phyloP scores from a whole-genome alignment of 2,888 invertebrate species.

The Drosophila phalerata region DNA sequence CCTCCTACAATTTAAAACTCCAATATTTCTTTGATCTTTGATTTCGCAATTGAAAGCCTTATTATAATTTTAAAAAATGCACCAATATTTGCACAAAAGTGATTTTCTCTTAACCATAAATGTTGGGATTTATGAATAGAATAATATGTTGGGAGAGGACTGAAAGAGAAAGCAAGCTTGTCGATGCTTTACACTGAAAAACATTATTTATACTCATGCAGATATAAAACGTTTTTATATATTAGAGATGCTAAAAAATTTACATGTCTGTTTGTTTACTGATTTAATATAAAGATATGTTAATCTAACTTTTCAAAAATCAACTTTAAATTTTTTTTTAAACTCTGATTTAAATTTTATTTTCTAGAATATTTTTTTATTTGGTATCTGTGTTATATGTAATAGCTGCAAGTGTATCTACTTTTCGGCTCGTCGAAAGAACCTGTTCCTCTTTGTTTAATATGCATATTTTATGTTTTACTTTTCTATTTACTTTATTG shows the following conservation, averaged over 20 bases:
- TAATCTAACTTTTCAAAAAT: too few relatives aligned
- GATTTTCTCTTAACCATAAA: background rate
- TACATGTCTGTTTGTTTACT: too few relatives aligned
- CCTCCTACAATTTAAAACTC: conserved; percentile 4
- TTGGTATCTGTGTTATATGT: background rate
- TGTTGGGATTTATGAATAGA: background rate
- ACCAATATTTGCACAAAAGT: background rate
- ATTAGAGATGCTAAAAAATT: too few relatives aligned
- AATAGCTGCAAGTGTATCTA: conserved; percentile 20
- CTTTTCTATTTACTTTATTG: conserved; percentile 57
- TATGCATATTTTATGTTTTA: conserved; percentile 60
- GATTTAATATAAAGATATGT: too few relatives aligned
- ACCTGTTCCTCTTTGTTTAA: conserved; percentile 22
- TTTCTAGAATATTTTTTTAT: background rate
- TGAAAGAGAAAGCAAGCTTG: background rate
- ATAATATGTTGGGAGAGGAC: background rate
- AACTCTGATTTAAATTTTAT: too few relatives aligned
- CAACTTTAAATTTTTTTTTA: too few relatives aligned
- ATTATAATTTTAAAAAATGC: background rate
- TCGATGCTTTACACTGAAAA: background rate
- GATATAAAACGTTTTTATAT: background rate
- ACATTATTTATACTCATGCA: conserved; percentile 1
- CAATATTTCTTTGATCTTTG: background rate
- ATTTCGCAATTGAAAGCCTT: background rate
- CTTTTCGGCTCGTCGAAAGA: conserved; percentile 13